Percentiles rank a stretch among this genome's conserved stretches.
Evolutionary conservation across 2,113 vertebrate species (phyloP).

Genomic region (Melierax canorus): DNA sequence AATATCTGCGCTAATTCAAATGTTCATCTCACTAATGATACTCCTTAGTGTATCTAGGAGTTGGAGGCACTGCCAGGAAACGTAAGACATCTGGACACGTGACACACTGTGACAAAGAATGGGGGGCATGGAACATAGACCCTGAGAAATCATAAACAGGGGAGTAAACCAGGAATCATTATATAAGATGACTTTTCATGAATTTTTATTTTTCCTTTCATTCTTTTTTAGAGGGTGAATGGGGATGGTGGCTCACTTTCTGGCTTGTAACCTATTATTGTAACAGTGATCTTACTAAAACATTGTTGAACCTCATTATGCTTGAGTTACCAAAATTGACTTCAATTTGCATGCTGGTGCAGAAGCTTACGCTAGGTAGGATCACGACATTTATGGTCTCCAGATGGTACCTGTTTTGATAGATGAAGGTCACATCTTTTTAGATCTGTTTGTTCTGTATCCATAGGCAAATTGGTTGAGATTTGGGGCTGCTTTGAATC

Average conservation of each 20-base stretch:
- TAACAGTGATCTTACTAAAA: not conserved
- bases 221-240: not conserved
- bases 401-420: slow-evolving; percentile 30
- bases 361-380: not conserved
- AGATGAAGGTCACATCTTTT: slow-evolving; percentile 4
- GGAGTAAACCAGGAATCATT: not conserved
- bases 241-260: not conserved
- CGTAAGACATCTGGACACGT: not conserved
- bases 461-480: not conserved
- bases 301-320: not conserved
- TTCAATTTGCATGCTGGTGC: slow-evolving; percentile 29
- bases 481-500: not conserved
- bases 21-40: not conserved
- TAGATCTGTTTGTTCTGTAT: not conserved
- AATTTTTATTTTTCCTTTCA: not conserved
- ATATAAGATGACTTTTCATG: not conserved
- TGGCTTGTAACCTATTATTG: not conserved
- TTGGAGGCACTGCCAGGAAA: not conserved
- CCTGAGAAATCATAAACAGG: not conserved
- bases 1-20: not conserved
- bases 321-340: not conserved
- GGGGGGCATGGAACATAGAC: not conserved
- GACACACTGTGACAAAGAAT: not conserved
- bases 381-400: not conserved
- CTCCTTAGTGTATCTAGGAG: not conserved